Evolutionary conservation across 2,797 vertebrate species (phyloP).

Genomic region (Muscicapa comitata): DNA sequence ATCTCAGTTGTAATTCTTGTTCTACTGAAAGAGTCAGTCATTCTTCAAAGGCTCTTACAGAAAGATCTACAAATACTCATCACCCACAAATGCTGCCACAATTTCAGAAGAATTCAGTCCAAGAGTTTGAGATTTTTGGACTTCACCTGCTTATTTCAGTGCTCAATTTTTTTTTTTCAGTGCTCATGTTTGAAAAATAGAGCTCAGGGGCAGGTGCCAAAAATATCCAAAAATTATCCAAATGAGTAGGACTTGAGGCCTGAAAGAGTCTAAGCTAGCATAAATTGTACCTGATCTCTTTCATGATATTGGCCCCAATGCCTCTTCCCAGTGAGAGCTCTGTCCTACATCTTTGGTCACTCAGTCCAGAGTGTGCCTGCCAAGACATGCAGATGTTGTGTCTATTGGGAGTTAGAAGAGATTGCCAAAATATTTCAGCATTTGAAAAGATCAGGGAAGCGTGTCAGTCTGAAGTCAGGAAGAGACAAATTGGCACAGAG

Average conservation of each 20-base stretch:
- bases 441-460: background rate
- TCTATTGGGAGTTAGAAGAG: background rate
- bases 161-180: background rate
- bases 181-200: background rate
- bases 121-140: background rate
- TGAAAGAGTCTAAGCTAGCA: background rate
- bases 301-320: background rate
- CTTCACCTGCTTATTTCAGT: background rate
- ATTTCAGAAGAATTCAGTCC: background rate
- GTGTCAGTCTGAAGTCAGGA: background rate
- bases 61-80: background rate
- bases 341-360: fast-evolving
- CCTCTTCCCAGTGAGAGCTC: background rate
- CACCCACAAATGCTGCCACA: background rate
- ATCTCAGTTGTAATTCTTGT: background rate
- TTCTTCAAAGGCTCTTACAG: background rate
- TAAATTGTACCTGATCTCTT: background rate
- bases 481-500: background rate
- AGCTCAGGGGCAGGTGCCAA: background rate
- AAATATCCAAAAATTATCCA: background rate
- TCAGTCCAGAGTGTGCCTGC: background rate
- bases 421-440: background rate
- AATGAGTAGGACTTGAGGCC: background rate
- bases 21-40: background rate
- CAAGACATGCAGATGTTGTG: background rate